Evolutionary conservation across 2,888 invertebrate genomes (phyloP).

Genomic region (Leptinotarsa rubiginosa): DNA sequence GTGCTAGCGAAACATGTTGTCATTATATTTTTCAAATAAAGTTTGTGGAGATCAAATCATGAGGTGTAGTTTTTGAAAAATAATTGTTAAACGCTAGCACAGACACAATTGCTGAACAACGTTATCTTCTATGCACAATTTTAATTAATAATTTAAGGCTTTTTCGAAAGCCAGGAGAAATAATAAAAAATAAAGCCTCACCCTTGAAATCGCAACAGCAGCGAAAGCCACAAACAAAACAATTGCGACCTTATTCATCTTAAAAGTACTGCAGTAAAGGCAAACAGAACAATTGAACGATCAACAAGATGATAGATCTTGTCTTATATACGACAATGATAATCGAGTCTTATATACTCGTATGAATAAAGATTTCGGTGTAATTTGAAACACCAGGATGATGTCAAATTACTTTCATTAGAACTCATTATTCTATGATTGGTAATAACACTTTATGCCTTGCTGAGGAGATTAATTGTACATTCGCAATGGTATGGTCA

Average conservation of each 20-base stretch:
- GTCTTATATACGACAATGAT: not conserved
- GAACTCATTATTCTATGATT: conserved; percentile 14
- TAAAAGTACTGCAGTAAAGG: not conserved
- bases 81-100: too few species aligned
- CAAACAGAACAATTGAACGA: not conserved
- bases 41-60: too few species aligned
- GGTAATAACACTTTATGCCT: conserved; percentile 19
- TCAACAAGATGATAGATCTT: not conserved
- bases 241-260: not conserved
- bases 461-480: conserved; percentile 16
- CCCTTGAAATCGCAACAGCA: not conserved
- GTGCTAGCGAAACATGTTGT: too few species aligned
- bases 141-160: too few species aligned
- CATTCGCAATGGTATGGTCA: not conserved
- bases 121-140: too few species aligned
- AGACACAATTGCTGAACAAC: too few species aligned
- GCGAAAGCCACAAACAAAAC: conserved; percentile 12
- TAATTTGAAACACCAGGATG: conserved; percentile 17
- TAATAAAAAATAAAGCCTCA: not conserved
- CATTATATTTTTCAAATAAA: too few species aligned
- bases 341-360: not conserved
- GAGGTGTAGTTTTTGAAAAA: too few species aligned
- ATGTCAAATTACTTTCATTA: conserved; percentile 18
- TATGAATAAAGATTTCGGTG: conserved; percentile 15
- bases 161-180: not conserved